A percentile compares a stretch with the other conserved stretches of the same genome.
Evolutionary conservation across 1,140 invertebrate genomes (phyloP).

Genomic region (Octopus sinensis): DNA sequence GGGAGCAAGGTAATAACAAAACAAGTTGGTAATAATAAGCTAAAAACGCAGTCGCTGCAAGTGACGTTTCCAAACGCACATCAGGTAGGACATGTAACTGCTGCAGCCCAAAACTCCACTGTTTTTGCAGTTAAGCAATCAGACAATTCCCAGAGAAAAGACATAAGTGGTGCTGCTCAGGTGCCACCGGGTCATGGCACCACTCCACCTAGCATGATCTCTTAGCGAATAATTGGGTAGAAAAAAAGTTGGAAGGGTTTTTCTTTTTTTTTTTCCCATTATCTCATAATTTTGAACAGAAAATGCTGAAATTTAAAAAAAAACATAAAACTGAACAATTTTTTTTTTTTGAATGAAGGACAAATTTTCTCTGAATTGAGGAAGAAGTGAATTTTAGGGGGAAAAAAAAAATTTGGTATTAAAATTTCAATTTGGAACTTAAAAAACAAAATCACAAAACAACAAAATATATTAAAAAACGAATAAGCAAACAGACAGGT

Average conservation of each 20-base stretch:
- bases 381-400: too few species aligned
- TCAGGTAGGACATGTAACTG: not conserved
- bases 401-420: too few species aligned
- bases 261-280: too few species aligned
- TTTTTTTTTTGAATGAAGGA: too few species aligned
- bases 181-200: not conserved
- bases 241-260: not conserved
- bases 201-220: constrained; percentile 11
- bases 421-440: too few species aligned
- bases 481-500: too few species aligned
- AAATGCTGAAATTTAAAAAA: too few species aligned
- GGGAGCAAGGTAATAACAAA: constrained; percentile 15
- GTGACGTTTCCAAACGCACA: not conserved
- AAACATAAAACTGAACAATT: too few species aligned
- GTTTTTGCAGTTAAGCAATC: not conserved
- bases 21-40: not conserved
- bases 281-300: too few species aligned
- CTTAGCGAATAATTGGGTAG: not conserved
- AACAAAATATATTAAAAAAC: too few species aligned
- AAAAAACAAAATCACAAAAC: too few species aligned
- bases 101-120: not conserved
- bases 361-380: too few species aligned
- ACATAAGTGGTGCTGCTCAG: not conserved
- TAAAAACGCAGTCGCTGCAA: not conserved
- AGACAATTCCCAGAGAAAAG: constrained; percentile 7